A percentile compares a stretch with the other conserved stretches of the same genome.
These are phyloP conservation scores for Drosophila ficusphila DNA, from an alignment of 1,140 invertebrate species.

Conservation along the genomic window DNA sequence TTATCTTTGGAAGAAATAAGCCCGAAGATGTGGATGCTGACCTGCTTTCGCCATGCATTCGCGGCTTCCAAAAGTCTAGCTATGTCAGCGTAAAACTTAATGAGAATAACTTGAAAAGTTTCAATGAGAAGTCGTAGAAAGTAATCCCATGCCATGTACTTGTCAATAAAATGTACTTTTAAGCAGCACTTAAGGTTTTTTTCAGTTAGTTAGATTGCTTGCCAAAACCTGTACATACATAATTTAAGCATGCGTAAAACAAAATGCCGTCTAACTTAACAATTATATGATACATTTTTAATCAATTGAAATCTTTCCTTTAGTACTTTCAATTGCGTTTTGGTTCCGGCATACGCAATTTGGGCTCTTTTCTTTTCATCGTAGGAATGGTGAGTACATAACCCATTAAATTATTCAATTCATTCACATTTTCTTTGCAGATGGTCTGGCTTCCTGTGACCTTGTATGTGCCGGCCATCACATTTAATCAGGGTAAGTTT, in stretches of 20 bases:
- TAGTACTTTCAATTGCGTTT: slow-evolving; percentile 93
- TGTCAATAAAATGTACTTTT: slow-evolving; percentile 18
- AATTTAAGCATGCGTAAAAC: neutral
- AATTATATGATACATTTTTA: neutral
- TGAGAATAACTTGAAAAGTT: slow-evolving; percentile 30
- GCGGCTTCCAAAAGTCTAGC: slow-evolving; percentile 35
- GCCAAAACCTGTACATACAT: neutral
- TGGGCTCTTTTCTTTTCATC: slow-evolving; percentile 90
- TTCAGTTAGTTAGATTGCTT: neutral
- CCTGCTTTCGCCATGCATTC: slow-evolving; percentile 61
- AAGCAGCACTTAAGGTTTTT: neutral
- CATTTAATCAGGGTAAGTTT: slow-evolving; percentile 89
- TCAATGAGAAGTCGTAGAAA: slow-evolving; percentile 42
- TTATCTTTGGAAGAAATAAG: slow-evolving; percentile 52
- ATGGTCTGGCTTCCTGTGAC: slow-evolving; percentile 88
- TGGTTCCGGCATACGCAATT: slow-evolving; percentile 88
- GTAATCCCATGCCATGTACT: slow-evolving; percentile 21
- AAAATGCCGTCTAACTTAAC: neutral
- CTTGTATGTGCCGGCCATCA: slow-evolving; percentile 93
- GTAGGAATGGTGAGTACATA: slow-evolving; percentile 87
- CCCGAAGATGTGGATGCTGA: slow-evolving; percentile 59
- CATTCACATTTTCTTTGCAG: neutral
- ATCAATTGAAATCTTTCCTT: slow-evolving; percentile 1
- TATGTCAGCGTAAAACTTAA: slow-evolving; percentile 60
- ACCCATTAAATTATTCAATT: neutral